Percentiles rank a stretch among this genome's conserved stretches.
Evolutionary conservation across 2,797 vertebrate species (phyloP).

Genomic region (Aphelocoma californica): DNA sequence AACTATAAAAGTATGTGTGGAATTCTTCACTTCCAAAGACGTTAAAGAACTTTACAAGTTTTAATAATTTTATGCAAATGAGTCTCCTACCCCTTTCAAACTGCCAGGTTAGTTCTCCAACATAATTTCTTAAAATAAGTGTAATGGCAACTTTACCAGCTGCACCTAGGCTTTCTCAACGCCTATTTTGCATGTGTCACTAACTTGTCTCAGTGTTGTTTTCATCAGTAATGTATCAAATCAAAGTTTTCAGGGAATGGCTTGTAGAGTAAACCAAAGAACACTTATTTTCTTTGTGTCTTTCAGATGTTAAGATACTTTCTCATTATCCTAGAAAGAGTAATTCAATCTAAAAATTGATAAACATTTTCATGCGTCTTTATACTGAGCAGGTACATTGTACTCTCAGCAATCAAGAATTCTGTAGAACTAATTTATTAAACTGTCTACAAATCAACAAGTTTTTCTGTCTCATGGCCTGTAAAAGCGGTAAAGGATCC

Average conservation of each 20-base stretch:
- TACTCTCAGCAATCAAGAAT: neutral
- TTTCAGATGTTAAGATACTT: neutral
- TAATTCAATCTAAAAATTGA: neutral
- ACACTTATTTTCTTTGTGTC: neutral
- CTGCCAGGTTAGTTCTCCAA: neutral
- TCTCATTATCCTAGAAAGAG: neutral
- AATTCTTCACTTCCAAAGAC: neutral
- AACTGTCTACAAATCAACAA: neutral
- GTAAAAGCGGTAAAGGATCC: neutral
- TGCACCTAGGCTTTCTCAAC: neutral
- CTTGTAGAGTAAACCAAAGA: neutral
- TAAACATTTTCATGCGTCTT: neutral
- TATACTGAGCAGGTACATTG: neutral
- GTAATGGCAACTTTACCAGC: neutral
- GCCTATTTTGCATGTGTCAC: neutral
- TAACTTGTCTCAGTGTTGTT: neutral
- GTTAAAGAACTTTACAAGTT: neutral
- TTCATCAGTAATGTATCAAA: neutral
- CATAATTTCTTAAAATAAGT: neutral
- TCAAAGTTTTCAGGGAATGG: neutral
- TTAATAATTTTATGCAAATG: neutral
- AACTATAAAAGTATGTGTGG: neutral
- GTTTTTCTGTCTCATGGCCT: neutral
- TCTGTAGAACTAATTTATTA: neutral
- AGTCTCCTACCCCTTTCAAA: neutral